phyloP scores from a whole-genome alignment of 2,797 vertebrate genomes.

The Halcyon badia region DNA sequence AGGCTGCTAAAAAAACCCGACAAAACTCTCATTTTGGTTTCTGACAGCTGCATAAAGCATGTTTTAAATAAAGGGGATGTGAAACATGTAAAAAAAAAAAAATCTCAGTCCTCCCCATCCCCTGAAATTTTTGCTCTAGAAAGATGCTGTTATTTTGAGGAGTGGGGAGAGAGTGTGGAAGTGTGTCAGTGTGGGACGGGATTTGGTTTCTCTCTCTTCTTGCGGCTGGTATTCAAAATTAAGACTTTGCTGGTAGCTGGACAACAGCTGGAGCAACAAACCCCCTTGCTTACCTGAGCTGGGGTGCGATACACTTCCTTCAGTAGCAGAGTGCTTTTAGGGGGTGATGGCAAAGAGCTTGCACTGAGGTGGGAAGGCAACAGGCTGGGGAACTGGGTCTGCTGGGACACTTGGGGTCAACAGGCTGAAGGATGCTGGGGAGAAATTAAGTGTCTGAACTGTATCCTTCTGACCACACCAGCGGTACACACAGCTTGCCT shows the following conservation, averaged over 20 bases:
- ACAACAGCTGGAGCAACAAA: neutral
- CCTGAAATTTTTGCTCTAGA: conserved; percentile 34
- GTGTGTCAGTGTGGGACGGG: neutral
- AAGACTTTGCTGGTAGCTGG: neutral
- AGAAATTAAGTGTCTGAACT: neutral
- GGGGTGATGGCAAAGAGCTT: neutral
- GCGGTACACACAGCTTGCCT: neutral
- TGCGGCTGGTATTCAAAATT: neutral
- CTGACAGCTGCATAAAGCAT: conserved; percentile 74
- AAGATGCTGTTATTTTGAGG: conserved; percentile 21
- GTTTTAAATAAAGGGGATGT: conserved; percentile 47
- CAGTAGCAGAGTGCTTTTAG: neutral
- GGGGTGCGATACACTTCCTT: neutral
- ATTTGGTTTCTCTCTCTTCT: neutral
- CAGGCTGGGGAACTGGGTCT: neutral
- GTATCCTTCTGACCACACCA: neutral
- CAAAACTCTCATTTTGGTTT: conserved; percentile 73
- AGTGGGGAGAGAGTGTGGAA: neutral
- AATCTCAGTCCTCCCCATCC: neutral
- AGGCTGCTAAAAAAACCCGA: conserved; percentile 73
- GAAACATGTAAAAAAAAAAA: conserved; percentile 66
- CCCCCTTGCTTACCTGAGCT: neutral
- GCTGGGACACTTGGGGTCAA: neutral
- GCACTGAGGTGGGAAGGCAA: neutral
- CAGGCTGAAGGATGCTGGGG: neutral